A percentile compares a stretch with the other conserved stretches of the same genome.
These are phyloP conservation scores for Lemur catta DNA, from an alignment of 2,797 vertebrate genomes.

Conservation along the genomic window DNA sequence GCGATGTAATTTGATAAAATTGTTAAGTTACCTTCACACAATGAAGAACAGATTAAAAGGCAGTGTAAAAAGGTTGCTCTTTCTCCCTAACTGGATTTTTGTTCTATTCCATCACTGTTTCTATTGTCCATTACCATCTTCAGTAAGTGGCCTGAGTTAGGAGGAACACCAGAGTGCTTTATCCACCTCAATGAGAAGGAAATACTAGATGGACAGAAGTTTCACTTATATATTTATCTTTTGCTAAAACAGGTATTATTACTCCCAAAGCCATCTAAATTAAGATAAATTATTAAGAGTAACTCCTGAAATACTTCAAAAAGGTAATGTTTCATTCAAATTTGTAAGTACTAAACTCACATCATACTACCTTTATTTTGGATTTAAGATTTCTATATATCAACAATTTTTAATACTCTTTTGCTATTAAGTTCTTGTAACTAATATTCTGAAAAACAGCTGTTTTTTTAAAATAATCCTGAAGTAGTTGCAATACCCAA, in stretches of 20 bases:
- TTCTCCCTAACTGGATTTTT: background rate
- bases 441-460: background rate
- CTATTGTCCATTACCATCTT: background rate
- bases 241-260: background rate
- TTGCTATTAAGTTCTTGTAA: background rate
- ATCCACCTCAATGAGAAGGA: constrained; percentile 18
- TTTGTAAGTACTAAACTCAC: background rate
- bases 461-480: constrained; percentile 58
- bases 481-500: constrained; percentile 81
- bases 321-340: background rate
- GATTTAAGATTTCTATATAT: background rate
- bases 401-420: background rate
- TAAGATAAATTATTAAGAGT: background rate
- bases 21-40: constrained; percentile 3
- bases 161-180: constrained; percentile 2
- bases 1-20: background rate
- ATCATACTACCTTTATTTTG: background rate
- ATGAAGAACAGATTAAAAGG: constrained; percentile 20
- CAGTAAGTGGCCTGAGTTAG: background rate
- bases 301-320: background rate
- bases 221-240: background rate
- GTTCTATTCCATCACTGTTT: background rate
- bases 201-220: background rate
- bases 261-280: background rate
- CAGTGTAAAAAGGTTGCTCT: background rate